phyloP scores from a whole-genome alignment of 2,113 vertebrate species.

The Balaeniceps rex region DNA sequence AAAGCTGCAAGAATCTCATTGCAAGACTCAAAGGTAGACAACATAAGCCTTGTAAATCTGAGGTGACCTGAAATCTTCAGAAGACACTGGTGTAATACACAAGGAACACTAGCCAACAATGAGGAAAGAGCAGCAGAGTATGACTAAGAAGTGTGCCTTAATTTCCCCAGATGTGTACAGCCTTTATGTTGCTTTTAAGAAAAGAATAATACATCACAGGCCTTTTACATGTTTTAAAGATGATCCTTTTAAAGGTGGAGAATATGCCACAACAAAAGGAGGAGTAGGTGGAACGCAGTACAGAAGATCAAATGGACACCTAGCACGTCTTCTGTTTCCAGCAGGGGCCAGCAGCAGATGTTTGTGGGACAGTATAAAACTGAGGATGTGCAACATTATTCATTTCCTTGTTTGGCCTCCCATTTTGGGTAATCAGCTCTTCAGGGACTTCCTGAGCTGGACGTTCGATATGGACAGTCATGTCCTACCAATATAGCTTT shows the following conservation, averaged over 20 bases:
- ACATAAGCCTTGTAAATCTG: neutral
- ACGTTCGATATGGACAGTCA: neutral
- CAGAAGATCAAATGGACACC: neutral
- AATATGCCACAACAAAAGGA: neutral
- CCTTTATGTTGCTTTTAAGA: neutral
- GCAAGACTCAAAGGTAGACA: neutral
- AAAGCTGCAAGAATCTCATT: neutral
- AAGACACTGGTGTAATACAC: neutral
- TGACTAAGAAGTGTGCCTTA: neutral
- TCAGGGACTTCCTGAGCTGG: slow-evolving; percentile 2
- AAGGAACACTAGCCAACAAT: neutral
- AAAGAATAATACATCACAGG: neutral
- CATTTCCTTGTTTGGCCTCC: neutral
- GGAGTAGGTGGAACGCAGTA: neutral
- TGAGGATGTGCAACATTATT: neutral
- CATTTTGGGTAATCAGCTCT: neutral
- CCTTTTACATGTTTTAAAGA: neutral
- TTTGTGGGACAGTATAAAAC: neutral
- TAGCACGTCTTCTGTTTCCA: neutral
- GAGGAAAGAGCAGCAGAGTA: neutral
- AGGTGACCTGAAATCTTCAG: neutral
- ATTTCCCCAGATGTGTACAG: neutral
- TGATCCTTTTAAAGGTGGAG: neutral
- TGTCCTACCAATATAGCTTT: neutral
- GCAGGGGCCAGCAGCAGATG: neutral